Percentiles rank a stretch among this genome's conserved stretches.
Evolutionary conservation across 2,888 invertebrate species (phyloP).

Genomic region (Liposcelis brunnea): DNA sequence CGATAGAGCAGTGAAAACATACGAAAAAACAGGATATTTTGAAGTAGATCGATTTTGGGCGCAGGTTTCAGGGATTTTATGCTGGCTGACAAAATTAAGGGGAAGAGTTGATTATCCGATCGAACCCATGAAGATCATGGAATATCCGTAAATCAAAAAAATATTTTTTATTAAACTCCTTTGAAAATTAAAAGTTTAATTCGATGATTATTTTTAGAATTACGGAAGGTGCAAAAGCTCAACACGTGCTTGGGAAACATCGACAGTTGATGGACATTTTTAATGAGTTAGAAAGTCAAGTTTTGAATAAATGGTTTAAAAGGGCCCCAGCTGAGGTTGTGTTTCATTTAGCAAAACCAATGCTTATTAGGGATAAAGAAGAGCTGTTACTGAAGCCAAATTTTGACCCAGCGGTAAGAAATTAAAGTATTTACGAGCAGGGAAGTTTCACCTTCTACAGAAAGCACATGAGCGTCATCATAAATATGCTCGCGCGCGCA

Average conservation of each 20-base stretch:
- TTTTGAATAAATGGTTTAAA: conserved; percentile 51
- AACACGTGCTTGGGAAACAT: conserved; percentile 34
- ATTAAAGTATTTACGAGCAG: too few species aligned
- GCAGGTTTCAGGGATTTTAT: conserved; percentile 53
- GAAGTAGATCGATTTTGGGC: conserved; percentile 49
- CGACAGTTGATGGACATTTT: conserved; percentile 49
- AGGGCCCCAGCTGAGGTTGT: conserved; percentile 47
- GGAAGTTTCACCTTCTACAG: background rate
- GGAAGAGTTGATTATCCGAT: conserved; percentile 38
- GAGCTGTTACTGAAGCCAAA: conserved; percentile 41
- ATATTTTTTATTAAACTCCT: conserved; percentile 4
- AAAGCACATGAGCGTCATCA: background rate
- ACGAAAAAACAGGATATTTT: conserved; percentile 21
- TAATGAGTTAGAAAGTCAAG: conserved; percentile 38
- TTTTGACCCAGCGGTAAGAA: conserved; percentile 41
- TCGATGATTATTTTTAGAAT: too few species aligned
- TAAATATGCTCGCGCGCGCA: too few species aligned
- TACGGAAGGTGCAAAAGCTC: conserved; percentile 36
- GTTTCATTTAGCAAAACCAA: conserved; percentile 39
- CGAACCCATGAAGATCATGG: conserved; percentile 42
- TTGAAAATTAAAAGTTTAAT: too few species aligned
- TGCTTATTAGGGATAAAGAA: conserved; percentile 35
- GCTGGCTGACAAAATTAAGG: conserved; percentile 51
- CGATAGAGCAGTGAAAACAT: conserved; percentile 22
- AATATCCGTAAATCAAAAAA: conserved; percentile 36